Evolutionary conservation across 2,113 vertebrate genomes (phyloP), one percentile per base, ranked within the genome.

Genomic region (Tupaia tana): DNA sequence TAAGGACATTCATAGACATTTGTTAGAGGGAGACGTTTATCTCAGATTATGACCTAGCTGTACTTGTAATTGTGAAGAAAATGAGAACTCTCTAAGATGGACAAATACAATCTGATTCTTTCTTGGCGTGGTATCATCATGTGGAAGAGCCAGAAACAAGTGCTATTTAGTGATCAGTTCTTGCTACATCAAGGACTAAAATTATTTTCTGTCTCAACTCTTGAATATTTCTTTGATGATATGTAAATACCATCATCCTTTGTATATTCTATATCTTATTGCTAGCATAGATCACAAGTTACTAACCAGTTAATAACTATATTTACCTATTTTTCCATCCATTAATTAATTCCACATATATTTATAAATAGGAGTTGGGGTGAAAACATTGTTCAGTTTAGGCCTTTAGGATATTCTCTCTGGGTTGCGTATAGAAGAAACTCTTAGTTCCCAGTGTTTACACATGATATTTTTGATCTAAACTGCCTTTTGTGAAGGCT

Each of bases 41-140:
- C 81, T 83, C 5, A 15, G 70, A 74, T 81, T 90, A 74, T 43
- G 52, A 70, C 64, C 52, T 69, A 66, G 6, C 4, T 52, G 1
- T 73, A 82, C 43, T 74, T 94, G 19, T 77, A 63, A 86, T 89
- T 61, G 61, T 59, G 80, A 93, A 9, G 84, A 81, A 92, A 95
- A 85, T 88, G 67, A 86, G 91, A 94, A 85, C 74, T 93, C 29
- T 31, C 0, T 43, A 29, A n/a, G 7, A 43, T 74, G n/a, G 59
- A 58, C 82, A 86, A 56, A 85, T 59, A 29, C 4, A 29, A 63
- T 91, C 12, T 73, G 29, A 74, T 34, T 52, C 69, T 80, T 85
- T 75, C 25, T 79, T 84, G 34, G 63, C 16, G 2, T 85, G 52
- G 29, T 6, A 85, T n/a, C 18, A 56, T 83, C 20, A 8, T 43